phyloP scores from a whole-genome alignment of 2,888 invertebrate genomes.

The Sesamia inferens region DNA sequence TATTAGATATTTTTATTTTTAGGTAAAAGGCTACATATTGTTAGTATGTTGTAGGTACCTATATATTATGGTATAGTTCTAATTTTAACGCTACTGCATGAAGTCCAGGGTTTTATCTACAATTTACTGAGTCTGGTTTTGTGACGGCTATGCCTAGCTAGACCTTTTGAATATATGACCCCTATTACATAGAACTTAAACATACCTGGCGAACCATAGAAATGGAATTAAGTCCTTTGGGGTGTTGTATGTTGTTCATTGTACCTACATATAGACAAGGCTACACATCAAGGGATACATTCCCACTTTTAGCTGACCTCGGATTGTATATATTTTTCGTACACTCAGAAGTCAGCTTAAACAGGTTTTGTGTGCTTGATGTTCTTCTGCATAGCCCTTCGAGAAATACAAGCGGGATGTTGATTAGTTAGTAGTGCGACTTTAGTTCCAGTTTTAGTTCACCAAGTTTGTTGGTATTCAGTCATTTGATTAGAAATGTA shows the following conservation, averaged over 20 bases:
- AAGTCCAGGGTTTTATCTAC: background rate
- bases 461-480: background rate
- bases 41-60: background rate
- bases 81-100: background rate
- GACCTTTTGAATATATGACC: background rate
- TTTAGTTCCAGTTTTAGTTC: background rate
- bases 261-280: too few species aligned
- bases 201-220: background rate
- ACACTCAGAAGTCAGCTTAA: too few species aligned
- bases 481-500: background rate
- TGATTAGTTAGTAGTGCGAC: background rate
- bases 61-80: background rate
- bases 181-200: background rate
- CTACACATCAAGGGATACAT: too few species aligned
- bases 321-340: too few species aligned
- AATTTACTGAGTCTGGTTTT: background rate
- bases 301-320: too few species aligned
- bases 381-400: background rate
- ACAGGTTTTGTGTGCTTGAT: too few species aligned
- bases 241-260: too few species aligned
- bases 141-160: background rate
- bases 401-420: background rate
- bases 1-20: background rate
- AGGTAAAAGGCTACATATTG: too few species aligned
- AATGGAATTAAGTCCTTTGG: too few species aligned